phyloP scores from a whole-genome alignment of 2,888 invertebrate species.

The Diarsia rubi region DNA sequence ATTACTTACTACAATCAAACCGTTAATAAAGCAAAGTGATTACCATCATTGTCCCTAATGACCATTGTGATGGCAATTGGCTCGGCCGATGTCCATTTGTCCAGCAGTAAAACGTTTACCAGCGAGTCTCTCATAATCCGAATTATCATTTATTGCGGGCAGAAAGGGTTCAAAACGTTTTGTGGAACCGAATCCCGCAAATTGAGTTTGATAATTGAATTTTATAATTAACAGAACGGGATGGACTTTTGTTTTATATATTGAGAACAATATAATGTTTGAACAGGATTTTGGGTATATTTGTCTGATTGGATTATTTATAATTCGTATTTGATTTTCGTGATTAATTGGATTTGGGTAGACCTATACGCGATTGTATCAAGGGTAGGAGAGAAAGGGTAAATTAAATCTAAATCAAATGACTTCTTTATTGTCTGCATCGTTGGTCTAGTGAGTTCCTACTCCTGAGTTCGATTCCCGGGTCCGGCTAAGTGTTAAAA shows the following conservation, averaged over 20 bases:
- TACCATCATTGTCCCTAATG: constrained; percentile 24
- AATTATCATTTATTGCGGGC: constrained; percentile 54
- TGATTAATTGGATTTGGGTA: constrained; percentile 18
- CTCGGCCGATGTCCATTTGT: constrained; percentile 15
- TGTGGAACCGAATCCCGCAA: constrained; percentile 34
- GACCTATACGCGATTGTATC: neutral
- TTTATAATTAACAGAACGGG: constrained; percentile 55
- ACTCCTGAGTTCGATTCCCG: no score
- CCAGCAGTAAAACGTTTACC: constrained; percentile 36
- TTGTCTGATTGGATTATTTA: constrained; percentile 28
- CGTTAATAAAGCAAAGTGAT: constrained; percentile 7
- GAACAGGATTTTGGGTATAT: constrained; percentile 22
- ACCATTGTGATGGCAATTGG: constrained; percentile 21
- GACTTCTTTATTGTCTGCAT: neutral
- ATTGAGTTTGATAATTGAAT: constrained; percentile 57
- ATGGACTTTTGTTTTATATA: constrained; percentile 32
- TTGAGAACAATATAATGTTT: constrained; percentile 49
- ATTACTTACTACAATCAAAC: constrained; percentile 3
- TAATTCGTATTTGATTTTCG: constrained; percentile 5
- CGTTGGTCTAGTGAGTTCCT: no score
- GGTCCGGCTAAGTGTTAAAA: no score
- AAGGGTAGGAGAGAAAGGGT: neutral
- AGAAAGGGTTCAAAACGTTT: constrained; percentile 49
- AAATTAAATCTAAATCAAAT: neutral
- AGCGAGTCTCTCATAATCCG: constrained; percentile 5